Evolutionary conservation across 2,797 vertebrate genomes (phyloP).

Genomic region (Halcyon smyrnensis): DNA sequence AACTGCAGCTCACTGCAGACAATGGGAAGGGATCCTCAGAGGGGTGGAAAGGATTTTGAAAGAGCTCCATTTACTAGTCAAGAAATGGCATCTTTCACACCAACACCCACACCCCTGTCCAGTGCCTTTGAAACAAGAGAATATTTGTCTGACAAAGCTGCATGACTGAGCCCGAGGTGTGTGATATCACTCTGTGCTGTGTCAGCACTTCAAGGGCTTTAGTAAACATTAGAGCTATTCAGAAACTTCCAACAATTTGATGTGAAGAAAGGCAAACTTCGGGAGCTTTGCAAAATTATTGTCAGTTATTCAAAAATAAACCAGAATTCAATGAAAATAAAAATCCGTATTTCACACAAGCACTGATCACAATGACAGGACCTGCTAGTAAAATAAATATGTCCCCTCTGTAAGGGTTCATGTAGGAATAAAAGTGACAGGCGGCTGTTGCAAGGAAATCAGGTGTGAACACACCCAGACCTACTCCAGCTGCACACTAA

Average conservation of each 20-base stretch:
- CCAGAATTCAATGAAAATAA: not conserved
- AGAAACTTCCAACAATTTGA: not conserved
- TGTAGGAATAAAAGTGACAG: not conserved
- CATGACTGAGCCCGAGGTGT: not conserved
- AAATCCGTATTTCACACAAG: not conserved
- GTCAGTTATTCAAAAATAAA: conserved; percentile 20
- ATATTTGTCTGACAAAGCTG: not conserved
- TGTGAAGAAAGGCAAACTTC: not conserved
- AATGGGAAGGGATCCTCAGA: conserved; percentile 30
- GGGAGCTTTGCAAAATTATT: not conserved
- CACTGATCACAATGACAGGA: not conserved
- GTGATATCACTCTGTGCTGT: not conserved
- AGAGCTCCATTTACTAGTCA: not conserved
- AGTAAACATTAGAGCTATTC: not conserved
- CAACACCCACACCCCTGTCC: not conserved
- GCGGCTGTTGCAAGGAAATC: not conserved
- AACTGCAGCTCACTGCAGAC: conserved; percentile 25
- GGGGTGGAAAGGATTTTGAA: not conserved
- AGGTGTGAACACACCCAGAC: not conserved
- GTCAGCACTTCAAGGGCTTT: not conserved
- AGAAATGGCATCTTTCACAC: not conserved
- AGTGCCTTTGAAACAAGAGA: not conserved
- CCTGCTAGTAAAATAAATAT: conserved; percentile 18
- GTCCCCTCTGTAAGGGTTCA: not conserved
- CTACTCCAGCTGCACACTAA: not conserved